Base-by-base conservation (phyloP, 2,797 vertebrate genomes). In the Euthynnus affinis region DNA sequence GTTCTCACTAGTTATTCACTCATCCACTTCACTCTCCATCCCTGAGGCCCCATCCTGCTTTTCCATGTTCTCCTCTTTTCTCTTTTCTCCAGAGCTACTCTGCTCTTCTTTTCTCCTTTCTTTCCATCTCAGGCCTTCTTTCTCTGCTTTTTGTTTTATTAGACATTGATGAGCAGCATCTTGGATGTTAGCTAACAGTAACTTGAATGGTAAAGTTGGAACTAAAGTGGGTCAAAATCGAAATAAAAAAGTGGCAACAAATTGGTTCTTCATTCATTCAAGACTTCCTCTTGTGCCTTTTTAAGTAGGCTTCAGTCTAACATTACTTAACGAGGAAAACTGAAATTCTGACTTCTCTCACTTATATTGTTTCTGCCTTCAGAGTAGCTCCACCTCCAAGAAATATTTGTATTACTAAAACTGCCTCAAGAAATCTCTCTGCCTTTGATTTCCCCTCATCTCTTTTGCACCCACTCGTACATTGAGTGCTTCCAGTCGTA, bases 1-100 rank as follows among this genome's bases (percentile, higher is more conserved):
- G 84, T 84, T 84, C 89, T 92, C 78, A 64, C 86, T 84, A 89
- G 85, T 89, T 93, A 85, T 77, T 92, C 83, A 85, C 83, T 91
- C 89, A 91, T 91, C 89, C 91, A 78, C 89, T 91, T 90, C 86
- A 84, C 80, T 85, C 53, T 75, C 51, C 78, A 70, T 72, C 88
- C 89, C 87, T 0, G 44, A 82, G 85, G 87, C 82, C 64, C 56
- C 80, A 70, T 80, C 62, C 73, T 71, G 27, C 34, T 78, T 42
- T 4, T 80, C 75, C 60, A 46, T 57, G 71, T 80, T 81, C 74
- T 51, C 20, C 22, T 73, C 69, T 77, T 68, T 61, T 53, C 32
- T n/a, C 46, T 55, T 65, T 18, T 9, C 34, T 48, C 46, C 18
- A 20, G 46, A 49, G 46, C 7, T 49, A 6, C 18, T 49, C 2